Evolutionary conservation across 2,888 invertebrate genomes (phyloP).

Genomic region (Drosophila quasianomalipes): DNA sequence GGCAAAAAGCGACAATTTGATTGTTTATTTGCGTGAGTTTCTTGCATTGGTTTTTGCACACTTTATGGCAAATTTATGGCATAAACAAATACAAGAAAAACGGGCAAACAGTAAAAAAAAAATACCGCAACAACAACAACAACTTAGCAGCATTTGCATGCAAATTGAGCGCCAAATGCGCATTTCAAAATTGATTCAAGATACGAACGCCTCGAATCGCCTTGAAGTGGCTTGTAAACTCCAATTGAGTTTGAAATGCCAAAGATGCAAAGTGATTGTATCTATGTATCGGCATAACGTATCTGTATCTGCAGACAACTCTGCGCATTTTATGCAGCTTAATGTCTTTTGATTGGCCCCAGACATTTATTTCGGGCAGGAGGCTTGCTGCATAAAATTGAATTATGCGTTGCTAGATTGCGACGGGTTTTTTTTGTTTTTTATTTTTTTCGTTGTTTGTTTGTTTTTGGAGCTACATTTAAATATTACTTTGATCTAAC

Average conservation of each 20-base stretch:
- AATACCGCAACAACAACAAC: slow-evolving; percentile 21
- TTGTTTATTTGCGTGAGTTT: slow-evolving; percentile 73
- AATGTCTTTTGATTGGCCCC: slow-evolving; percentile 41
- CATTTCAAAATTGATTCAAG: slow-evolving; percentile 80
- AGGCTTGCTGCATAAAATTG: slow-evolving; percentile 44
- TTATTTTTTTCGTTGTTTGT: too few species aligned
- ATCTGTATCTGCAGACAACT: slow-evolving; percentile 45
- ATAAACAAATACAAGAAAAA: slow-evolving; percentile 74
- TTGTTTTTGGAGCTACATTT: slow-evolving; percentile 3
- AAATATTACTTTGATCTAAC: slow-evolving; percentile 53
- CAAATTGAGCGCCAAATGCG: slow-evolving; percentile 80
- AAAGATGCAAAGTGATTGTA: slow-evolving; percentile 62
- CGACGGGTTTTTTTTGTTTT: background rate
- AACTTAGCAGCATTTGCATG: slow-evolving; percentile 71
- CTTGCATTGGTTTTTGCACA: slow-evolving; percentile 62
- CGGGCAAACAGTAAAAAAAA: slow-evolving; percentile 32
- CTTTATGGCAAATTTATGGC: slow-evolving; percentile 77
- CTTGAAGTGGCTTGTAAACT: slow-evolving; percentile 46
- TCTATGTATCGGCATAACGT: slow-evolving; percentile 19
- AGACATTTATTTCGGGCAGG: slow-evolving; percentile 17
- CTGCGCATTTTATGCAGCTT: slow-evolving; percentile 34
- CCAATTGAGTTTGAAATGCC: slow-evolving; percentile 74
- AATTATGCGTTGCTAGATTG: slow-evolving; percentile 44
- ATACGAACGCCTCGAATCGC: slow-evolving; percentile 64
- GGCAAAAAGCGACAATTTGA: slow-evolving; percentile 73